Base-by-base conservation (phyloP, 2,113 vertebrate species). In the Apodemus sylvaticus region DNA sequence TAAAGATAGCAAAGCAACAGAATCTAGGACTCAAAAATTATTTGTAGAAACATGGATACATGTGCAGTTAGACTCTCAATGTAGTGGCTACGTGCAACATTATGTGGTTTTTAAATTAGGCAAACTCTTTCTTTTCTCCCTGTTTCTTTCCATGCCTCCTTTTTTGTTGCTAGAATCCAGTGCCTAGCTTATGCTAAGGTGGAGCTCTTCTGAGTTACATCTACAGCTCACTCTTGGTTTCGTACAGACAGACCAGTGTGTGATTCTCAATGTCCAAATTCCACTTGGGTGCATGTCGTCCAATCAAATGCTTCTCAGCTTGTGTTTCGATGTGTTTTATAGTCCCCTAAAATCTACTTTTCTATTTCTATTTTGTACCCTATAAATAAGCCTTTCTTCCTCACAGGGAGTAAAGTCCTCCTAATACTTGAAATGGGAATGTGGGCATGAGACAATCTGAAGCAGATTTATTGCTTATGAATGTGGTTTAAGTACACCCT, bases 361-460 rank as follows among this genome's bases (percentile, higher is more conserved):
- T 89, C 68, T 22, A 5, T 19, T 86, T 70, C 91, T 7, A 6
- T 94, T 88, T 96, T 60, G 58, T 51, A 89, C 13, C 53, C 58
- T 92, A 53, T 83, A 88, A 96, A 92, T 81, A 95, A 94, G 51
- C 19, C 17, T 29, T 78, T 92, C 93, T 71, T 66, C 88, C 76
- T 88, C 93, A 13, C 64, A 53, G 70, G 34, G 77, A 93, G 66
- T 34, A 88, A 31, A 36, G 39, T 11, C 81, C 55, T 85, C 24
- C 62, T 86, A 51, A 83, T 45, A 48, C 9, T 86, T 92, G 88
- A 60, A 26, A 62, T 78, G 64, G 12, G 29, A 89, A 86, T 64
- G 14, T 77, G 60, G 86, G 19, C 24, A 42, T 20, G 85, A 89
- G 90, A 70, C 11, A 77, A 73, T 34, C 7, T 36, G 26, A 93